A percentile compares a stretch with the other conserved stretches of the same genome.
Evolutionary conservation across 2,888 invertebrate genomes (phyloP).

Genomic region (Chymomyza caudatula): DNA sequence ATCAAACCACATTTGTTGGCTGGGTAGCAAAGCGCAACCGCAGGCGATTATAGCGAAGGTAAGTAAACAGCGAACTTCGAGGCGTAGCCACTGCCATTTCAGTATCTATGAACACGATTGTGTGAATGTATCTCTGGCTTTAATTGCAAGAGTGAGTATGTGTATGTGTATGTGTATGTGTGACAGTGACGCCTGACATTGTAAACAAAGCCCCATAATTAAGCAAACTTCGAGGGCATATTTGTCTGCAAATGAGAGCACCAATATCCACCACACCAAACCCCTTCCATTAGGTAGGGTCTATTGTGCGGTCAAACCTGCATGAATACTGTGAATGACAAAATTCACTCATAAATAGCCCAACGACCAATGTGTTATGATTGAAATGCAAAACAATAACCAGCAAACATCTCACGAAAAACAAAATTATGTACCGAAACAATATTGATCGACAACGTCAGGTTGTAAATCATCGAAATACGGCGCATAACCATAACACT

Average conservation of each 20-base stretch:
- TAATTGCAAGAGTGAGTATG: neutral
- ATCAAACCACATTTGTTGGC: neutral
- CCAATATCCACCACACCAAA: slow-evolving; percentile 33
- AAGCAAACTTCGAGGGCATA: slow-evolving; percentile 74
- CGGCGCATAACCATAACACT: too few species aligned
- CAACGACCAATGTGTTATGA: neutral
- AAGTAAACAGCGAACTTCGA: slow-evolving; percentile 14
- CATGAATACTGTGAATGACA: too few species aligned
- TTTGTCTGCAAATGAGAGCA: slow-evolving; percentile 51
- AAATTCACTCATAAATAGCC: neutral
- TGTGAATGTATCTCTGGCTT: neutral
- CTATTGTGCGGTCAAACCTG: neutral
- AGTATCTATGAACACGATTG: neutral
- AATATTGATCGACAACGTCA: too few species aligned
- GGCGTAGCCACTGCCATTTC: slow-evolving; percentile 5
- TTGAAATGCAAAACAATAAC: too few species aligned
- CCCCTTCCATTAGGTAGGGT: neutral
- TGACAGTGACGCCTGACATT: slow-evolving; percentile 57
- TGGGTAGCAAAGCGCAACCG: neutral
- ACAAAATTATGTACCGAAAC: too few species aligned
- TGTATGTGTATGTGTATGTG: slow-evolving; percentile 32
- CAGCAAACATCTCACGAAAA: too few species aligned
- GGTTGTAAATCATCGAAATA: too few species aligned
- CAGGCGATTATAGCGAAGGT: neutral
- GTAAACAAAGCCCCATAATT: slow-evolving; percentile 76